Base-by-base conservation (phyloP, 2,113 vertebrate genomes). In the Carlito syrichta region DNA sequence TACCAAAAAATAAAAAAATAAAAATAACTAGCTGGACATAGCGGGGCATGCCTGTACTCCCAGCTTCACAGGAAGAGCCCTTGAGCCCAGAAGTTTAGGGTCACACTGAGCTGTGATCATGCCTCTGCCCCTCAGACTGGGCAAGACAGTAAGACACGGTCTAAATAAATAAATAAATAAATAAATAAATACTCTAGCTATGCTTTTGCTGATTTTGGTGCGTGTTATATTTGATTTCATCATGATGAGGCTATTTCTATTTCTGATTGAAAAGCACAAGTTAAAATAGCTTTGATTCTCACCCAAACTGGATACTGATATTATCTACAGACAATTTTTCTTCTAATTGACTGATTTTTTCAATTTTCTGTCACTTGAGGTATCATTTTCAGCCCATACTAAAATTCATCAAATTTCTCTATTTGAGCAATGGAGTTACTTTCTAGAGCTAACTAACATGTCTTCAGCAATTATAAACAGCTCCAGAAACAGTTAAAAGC, bases 211-310 rank as follows among this genome's bases (percentile, higher is more conserved):
- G 66, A 85, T 25, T 86, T 91, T 77, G 88, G 32, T 85, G 27
- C 54, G 23, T 54, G 27, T 69, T 56, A 5, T 22, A 50, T 23
- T 86, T 94, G 27, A 86, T 58, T 78, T 89, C 3, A 63, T 96
- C 23, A n/a, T 19, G 6, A 78, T 52, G 19, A 86, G 6, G 27
- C 25, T 84, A 68, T 81, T 86, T 8, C 38, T 89, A 86, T 81
- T 86, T 8, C 50, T 89, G 77, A 86, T 11, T 88, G 13, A 76
- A 92, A 95, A 87, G 9, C 38, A 35, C 50, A 89, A 74, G 79
- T 91, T 91, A 79, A 91, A 91, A 89, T 83, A 88, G 19, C 60
- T 96, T 92, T 76, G 38, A 93, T 89, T 96, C 4, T 94, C 52
- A 83, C 19, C 4, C 60, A 76, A 58, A 43, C 8, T 81, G 30